These are phyloP conservation scores for Oeneis ivallda DNA, from an alignment of 2,888 invertebrate genomes.

Conservation along the genomic window DNA sequence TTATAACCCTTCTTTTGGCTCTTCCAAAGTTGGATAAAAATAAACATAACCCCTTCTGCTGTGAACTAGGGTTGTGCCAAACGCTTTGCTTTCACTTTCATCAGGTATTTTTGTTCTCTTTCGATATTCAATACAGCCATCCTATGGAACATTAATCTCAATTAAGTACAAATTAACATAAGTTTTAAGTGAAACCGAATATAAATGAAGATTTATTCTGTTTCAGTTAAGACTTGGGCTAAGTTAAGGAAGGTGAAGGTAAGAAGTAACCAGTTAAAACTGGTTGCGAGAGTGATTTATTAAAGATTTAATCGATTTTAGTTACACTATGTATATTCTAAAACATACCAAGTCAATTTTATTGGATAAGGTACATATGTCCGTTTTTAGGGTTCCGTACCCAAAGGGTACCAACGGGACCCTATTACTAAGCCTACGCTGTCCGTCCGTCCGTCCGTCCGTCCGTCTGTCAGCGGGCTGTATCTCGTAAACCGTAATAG, in stretches of 20 bases:
- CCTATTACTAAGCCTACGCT: too few species aligned
- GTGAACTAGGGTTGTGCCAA: conserved; percentile 23
- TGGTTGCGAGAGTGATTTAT: background rate
- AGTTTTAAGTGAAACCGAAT: conserved; percentile 11
- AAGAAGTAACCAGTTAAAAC: background rate
- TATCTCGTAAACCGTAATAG: too few species aligned
- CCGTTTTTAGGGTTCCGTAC: too few species aligned
- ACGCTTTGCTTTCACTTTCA: conserved; percentile 22
- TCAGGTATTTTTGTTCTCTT: conserved; percentile 20
- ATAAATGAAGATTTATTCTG: background rate
- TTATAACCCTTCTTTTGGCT: too few species aligned
- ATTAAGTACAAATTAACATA: background rate
- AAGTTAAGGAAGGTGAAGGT: background rate
- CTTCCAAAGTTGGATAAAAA: background rate
- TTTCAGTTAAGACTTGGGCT: background rate
- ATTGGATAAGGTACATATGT: too few species aligned
- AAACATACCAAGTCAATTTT: background rate
- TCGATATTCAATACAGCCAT: conserved; percentile 14
- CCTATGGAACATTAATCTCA: conserved; percentile 5
- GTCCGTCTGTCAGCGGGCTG: too few species aligned
- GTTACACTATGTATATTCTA: background rate
- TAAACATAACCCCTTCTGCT: conserved; percentile 3
- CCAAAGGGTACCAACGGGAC: too few species aligned
- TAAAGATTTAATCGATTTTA: too few species aligned
- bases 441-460: too few species aligned